Evolutionary conservation across 1,140 invertebrate genomes (phyloP).

Genomic region (Drosophila simulans): DNA sequence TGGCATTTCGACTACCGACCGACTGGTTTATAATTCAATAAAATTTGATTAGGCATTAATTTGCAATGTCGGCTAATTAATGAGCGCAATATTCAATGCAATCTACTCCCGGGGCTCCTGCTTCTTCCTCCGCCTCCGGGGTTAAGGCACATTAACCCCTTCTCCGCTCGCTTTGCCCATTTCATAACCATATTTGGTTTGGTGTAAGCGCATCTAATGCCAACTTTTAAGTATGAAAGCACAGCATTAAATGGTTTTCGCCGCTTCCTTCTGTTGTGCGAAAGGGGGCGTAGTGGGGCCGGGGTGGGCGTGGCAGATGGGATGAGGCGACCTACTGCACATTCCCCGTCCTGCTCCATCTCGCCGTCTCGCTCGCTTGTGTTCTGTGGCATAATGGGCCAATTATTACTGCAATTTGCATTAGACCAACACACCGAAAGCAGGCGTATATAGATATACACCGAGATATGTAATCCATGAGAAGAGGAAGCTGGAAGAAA

Average conservation of each 20-base stretch:
- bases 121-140: constrained; percentile 5
- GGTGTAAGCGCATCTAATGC: constrained; percentile 54
- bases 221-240: constrained; percentile 73
- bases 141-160: constrained; percentile 13
- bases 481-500: constrained; percentile 59
- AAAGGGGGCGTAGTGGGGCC: constrained; percentile 60
- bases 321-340: constrained; percentile 60
- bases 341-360: background rate
- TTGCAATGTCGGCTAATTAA: constrained; percentile 77
- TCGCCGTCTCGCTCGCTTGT: constrained; percentile 10
- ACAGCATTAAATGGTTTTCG: constrained; percentile 61
- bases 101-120: constrained; percentile 1
- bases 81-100: constrained; percentile 59
- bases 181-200: constrained; percentile 52
- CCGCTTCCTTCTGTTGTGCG: constrained; percentile 36
- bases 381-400: constrained; percentile 77
- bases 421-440: constrained; percentile 62
- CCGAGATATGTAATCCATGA: constrained; percentile 49
- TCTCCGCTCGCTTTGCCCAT: background rate
- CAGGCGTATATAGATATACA: constrained; percentile 26
- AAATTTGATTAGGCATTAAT: constrained; percentile 83
- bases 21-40: constrained; percentile 82
- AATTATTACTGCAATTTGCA: constrained; percentile 83
- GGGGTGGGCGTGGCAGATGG: constrained; percentile 50
- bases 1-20: constrained; percentile 52